Evolutionary conservation across 2,888 invertebrate genomes (phyloP), one percentile per base, ranked within the genome.

Genomic region (Agapostemon virescens): DNA sequence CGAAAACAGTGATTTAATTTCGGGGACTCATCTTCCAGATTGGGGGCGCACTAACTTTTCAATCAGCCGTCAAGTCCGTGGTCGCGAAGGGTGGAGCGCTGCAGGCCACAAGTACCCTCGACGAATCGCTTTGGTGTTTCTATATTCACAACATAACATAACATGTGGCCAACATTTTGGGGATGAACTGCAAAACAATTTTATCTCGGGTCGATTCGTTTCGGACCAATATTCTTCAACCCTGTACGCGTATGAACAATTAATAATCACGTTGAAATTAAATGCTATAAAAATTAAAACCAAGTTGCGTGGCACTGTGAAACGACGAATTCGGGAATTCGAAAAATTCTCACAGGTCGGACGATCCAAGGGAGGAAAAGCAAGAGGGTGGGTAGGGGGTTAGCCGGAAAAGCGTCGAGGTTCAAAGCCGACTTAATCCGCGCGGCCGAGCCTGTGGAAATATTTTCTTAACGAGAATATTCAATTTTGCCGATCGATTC

Each of bases 21-120:
- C 87, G 82, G 69, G 81, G 90, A 90, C 89, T 90, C 91, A 90
- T 91, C 90, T 89, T 90, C 86, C 84, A 88, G 89, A 90, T 89
- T 88, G 90, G 90, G 89, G 89, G 86, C 83, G 89, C 86, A 83
- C 89, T 89, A 90, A 90, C 90, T 91, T 91, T 91, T 90, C 90
- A 90, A 91, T 92, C 92, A 90, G 83, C 83, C 87, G 82, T 85
- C 86, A 87, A 87, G 82, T 85, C 82, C 82, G 85, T 72, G 82
- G 84, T 82, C 76, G 75, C 66, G 40, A 61, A 75, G 85, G 85
- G 84, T 77, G 74, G 70, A 83, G 36, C 69, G 52, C 61, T 64
- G 69, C 77, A 66, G 72, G 70, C 79, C 76, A 38, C 79, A 55
- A 82, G 82, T 73, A 79, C 70, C 82, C 77, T 64, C 70, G 58